Base-by-base conservation (phyloP, 2,888 invertebrate genomes). In the Aplocera efformata region DNA sequence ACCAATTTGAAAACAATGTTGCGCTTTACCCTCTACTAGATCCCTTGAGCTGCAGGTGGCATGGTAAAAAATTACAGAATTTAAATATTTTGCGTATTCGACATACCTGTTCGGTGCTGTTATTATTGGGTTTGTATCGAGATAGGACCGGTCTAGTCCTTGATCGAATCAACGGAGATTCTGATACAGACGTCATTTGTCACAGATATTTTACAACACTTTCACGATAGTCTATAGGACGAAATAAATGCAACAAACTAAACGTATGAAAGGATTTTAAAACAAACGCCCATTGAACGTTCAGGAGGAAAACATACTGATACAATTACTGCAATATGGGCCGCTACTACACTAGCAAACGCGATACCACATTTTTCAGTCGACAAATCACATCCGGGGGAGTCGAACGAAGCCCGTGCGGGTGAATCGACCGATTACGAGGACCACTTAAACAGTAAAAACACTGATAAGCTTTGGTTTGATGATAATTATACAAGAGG, bases 331-430 rank as follows among this genome's bases (percentile, higher is more conserved):
- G 67, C 67, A 68, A 67, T 54, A 51, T 58, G 61, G 65, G 67
- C 63, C 63, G 69, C 75, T 68, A 65, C 66, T 60, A 20, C 35
- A 63, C 75, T 70, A 67, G 63, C 76, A 68, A 71, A 72, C 59
- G 74, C 72, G 83, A 86, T 85, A 81, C 77, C 75, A 81, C 84
- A 82, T 80, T 79, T 80, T 84, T 81, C 74, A 74, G 76, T 79
- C 82, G 82, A 81, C 85, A 84, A 85, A 85, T 84, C 86, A 84
- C 81, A 86, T 86, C 88, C 88, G 88, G 81, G 81, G 79, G 72
- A 74, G 66, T 48, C 58, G 60, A 66, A 64, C 63, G 68, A 65
- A 70, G 72, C 70, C 57, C 63, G 67, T 53, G 62, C 71, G 72
- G 60, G 70, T 83, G 83, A 84, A 73, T 84, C 82, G 82, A 74